phyloP scores from a whole-genome alignment of 2,888 invertebrate genomes.

The Nowickia ferox region DNA sequence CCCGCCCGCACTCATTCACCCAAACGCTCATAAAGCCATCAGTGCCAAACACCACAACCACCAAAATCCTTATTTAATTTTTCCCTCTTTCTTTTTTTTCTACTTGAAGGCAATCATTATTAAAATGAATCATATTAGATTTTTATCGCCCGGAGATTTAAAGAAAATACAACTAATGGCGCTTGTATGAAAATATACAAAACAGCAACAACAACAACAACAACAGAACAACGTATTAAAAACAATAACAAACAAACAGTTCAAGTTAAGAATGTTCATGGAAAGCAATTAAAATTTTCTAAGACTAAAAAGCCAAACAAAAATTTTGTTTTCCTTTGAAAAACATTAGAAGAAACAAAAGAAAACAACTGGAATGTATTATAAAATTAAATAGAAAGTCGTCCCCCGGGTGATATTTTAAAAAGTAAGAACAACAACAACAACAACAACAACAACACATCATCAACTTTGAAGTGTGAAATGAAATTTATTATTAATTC shows the following conservation, averaged over 20 bases:
- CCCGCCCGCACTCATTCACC: neutral
- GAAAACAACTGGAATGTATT: slow-evolving; percentile 27
- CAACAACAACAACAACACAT: slow-evolving; percentile 5
- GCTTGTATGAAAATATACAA: slow-evolving; percentile 51
- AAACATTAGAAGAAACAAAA: neutral
- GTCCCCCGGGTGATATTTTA: slow-evolving; percentile 42
- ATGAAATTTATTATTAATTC: slow-evolving; percentile 57
- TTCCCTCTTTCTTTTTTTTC: slow-evolving; percentile 1
- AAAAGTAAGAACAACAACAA: neutral
- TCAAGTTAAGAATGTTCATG: slow-evolving; percentile 39
- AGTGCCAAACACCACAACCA: slow-evolving; percentile 2
- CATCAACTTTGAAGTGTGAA: slow-evolving; percentile 58
- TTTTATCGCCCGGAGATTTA: slow-evolving; percentile 51
- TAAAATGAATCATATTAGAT: slow-evolving; percentile 53
- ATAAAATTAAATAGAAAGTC: slow-evolving; percentile 58
- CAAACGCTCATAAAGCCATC: slow-evolving; percentile 13
- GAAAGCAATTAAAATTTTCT: slow-evolving; percentile 61
- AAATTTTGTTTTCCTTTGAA: slow-evolving; percentile 40
- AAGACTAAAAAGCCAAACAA: slow-evolving; percentile 32
- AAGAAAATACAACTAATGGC: slow-evolving; percentile 56
- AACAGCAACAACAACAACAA: neutral
- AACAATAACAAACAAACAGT: slow-evolving; percentile 44
- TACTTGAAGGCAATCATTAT: slow-evolving; percentile 27
- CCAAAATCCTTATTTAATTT: slow-evolving; percentile 7
- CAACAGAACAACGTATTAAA: neutral